These are phyloP conservation scores for Berghia stephanieae DNA, from an alignment of 1,140 invertebrate species.

Conservation along the genomic window DNA sequence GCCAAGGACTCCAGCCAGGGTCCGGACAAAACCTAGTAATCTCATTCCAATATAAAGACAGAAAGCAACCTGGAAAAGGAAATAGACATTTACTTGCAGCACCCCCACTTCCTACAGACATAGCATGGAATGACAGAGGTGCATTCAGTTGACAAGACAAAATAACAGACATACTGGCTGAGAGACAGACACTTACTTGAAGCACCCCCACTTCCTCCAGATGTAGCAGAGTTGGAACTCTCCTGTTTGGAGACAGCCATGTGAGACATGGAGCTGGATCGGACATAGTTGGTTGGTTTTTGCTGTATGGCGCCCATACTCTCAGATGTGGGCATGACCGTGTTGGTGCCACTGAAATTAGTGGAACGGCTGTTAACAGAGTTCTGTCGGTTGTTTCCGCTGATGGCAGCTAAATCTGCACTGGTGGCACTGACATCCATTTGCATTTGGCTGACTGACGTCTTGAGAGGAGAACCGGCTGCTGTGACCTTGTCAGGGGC, in stretches of 20 bases:
- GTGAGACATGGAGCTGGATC: constrained; percentile 29
- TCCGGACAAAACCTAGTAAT: no score
- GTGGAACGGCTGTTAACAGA: constrained; percentile 34
- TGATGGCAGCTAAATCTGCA: not conserved
- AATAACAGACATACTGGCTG: constrained; percentile 18
- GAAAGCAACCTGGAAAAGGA: no score
- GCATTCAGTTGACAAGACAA: no score
- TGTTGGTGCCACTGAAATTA: not conserved
- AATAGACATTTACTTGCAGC: no score
- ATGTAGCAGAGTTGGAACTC: constrained; percentile 43
- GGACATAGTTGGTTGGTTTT: constrained; percentile 31
- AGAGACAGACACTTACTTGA: constrained; percentile 39
- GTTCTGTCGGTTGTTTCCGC: constrained; percentile 35
- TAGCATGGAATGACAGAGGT: no score
- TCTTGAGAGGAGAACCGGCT: no score
- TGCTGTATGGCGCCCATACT: constrained; percentile 25
- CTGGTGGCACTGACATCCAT: not conserved
- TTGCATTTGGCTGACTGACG: not conserved
- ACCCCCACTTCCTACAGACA: no score
- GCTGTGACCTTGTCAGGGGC: no score
- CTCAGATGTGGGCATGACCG: constrained; percentile 5
- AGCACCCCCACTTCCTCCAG: constrained; percentile 39
- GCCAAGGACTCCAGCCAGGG: no score
- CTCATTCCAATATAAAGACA: no score
- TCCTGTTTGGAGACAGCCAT: constrained; percentile 46